Conservation (phyloP, 2,797 vertebrate genomes). For the Ctenopoma kingsleyae region DNA sequence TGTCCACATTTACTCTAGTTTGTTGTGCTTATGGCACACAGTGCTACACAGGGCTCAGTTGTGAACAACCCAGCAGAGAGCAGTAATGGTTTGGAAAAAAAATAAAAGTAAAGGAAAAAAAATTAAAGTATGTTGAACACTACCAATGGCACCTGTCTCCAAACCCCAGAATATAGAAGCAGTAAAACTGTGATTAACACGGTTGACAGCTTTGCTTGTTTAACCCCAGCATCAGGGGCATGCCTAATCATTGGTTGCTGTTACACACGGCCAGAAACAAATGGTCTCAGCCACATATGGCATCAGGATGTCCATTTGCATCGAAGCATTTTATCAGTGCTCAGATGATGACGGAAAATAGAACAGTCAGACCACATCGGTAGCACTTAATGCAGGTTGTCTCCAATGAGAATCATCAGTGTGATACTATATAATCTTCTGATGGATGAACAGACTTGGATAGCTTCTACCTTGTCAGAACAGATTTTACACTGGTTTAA, state of each 20-base stretch:
- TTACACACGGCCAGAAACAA: conserved; percentile 45
- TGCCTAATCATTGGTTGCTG: conserved; percentile 24
- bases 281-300: conserved; percentile 24
- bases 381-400: neutral
- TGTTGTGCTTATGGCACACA: conserved; percentile 67
- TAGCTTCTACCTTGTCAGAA: conserved; percentile 7
- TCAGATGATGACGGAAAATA: conserved; percentile 37
- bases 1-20: conserved; percentile 69
- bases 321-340: conserved; percentile 16
- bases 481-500: conserved; percentile 43
- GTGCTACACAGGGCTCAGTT: conserved; percentile 50
- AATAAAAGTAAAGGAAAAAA: conserved; percentile 28
- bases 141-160: conserved; percentile 37
- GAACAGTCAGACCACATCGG: conserved; percentile 12
- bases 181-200: conserved; percentile 66
- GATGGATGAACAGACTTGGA: conserved; percentile 17
- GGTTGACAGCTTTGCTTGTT: conserved; percentile 57
- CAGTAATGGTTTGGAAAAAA: conserved; percentile 79
- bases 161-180: conserved; percentile 41
- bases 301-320: conserved; percentile 25
- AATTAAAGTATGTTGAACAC: conserved; percentile 28
- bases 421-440: conserved; percentile 13
- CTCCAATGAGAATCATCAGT: conserved; percentile 7
- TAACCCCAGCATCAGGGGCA: conserved; percentile 31
- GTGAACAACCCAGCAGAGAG: conserved; percentile 80